Evolutionary conservation across 2,888 invertebrate genomes (phyloP), one percentile per base, ranked within the genome.

Genomic region (Parthenolecanium corni): DNA sequence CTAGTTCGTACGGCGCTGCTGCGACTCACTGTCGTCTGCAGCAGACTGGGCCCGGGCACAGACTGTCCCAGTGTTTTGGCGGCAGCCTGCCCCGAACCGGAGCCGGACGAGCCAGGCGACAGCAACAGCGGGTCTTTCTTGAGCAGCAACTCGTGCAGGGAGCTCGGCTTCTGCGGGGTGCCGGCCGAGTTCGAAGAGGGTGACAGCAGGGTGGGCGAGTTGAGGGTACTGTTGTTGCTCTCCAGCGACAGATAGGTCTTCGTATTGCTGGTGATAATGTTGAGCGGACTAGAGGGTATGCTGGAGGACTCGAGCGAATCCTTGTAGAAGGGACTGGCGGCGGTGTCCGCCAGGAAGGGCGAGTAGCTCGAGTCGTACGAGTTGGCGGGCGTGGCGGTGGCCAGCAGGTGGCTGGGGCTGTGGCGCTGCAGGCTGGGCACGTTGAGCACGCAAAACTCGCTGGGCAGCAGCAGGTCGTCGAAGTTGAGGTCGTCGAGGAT

Each of bases 401-500:
- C 11, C 14, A 52, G 53, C 42, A 46, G 53, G n/a, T 14, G 12
- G 36, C 52, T 42, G 21, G 62, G 52, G 44, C 62, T 62, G 44
- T 62, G 62, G 46, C 62, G 31, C 23, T 52, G 46, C 21, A 62
- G 20, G 18, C 46, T 40, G 20, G 62, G 53, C 25, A 62, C 62
- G 20, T 52, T 62, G 1, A 62, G 52, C 25, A 53, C 53, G 21
- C 53, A 62, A 18, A 62, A 62, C 46, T 86, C 86, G 69, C 84
- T 84, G 1, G 87, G 86, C 68, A 87, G 73, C 18, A 86, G 74
- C 52, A 91, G 75, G 73, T 90, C 90, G 72, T 90, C 90, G 73
- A 91, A 88, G 74, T 86, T 90, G 67, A 91, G 79, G 74, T 89
- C 89, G 71, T 86, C 88, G 63, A 88, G 73, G 47, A 90, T 78